Evolutionary conservation across 2,797 vertebrate genomes (phyloP).

Genomic region (Gymnocypris eckloni): DNA sequence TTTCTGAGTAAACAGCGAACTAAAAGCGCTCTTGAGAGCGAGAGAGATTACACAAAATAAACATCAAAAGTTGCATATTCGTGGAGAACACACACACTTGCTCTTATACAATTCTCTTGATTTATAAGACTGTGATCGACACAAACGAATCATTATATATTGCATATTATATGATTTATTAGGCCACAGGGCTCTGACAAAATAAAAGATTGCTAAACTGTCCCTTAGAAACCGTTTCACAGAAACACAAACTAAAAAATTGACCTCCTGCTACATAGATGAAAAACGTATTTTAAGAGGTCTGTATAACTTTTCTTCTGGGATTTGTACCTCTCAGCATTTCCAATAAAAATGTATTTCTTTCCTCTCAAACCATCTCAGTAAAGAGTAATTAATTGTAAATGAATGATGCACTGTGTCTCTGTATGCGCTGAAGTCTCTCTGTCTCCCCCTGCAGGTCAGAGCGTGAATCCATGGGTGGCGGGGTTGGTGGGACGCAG

Average conservation of each 20-base stretch:
- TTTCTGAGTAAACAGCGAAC: constrained; percentile 24
- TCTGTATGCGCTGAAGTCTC: constrained; percentile 38
- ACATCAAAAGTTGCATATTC: constrained; percentile 12
- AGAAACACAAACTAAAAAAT: not conserved
- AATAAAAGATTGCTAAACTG: constrained; percentile 14
- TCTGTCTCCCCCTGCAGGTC: constrained; percentile 81
- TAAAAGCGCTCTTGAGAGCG: not conserved
- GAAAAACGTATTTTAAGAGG: constrained; percentile 11
- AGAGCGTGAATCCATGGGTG: constrained; percentile 92
- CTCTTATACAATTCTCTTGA: constrained; percentile 11
- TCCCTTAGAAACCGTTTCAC: not conserved
- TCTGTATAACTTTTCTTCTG: not conserved
- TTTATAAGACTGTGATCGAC: constrained; percentile 7
- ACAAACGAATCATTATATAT: not conserved
- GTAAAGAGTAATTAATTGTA: not conserved
- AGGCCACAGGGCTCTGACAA: not conserved
- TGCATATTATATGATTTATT: not conserved
- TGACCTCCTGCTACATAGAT: not conserved
- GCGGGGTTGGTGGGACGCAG: constrained; percentile 91
- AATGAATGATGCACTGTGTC: not conserved
- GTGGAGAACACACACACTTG: constrained; percentile 21
- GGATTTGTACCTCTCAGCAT: constrained; percentile 17
- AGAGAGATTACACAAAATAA: constrained; percentile 34
- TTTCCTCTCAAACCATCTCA: constrained; percentile 2
- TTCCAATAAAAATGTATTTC: constrained; percentile 15